A percentile compares a stretch with the other conserved stretches of the same genome.
These are phyloP conservation scores for Drosophila grimshawi DNA, from an alignment of 1,140 invertebrate species.

Conservation along the genomic window DNA sequence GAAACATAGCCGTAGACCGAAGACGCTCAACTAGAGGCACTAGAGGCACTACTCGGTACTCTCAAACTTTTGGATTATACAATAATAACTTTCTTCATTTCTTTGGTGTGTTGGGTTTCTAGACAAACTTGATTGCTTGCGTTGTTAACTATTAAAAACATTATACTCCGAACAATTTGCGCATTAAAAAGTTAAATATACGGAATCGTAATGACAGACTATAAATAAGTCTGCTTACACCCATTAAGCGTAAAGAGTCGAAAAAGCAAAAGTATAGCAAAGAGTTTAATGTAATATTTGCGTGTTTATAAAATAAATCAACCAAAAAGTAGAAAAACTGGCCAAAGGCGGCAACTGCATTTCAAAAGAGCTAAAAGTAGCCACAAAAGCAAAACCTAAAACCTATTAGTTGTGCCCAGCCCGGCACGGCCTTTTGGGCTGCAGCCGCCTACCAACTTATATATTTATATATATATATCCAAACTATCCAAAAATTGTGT, in stretches of 20 bases:
- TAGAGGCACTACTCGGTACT: slow-evolving; percentile 12
- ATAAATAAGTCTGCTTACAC: slow-evolving; percentile 78
- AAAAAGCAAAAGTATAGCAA: slow-evolving; percentile 51
- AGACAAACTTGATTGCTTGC: slow-evolving; percentile 22
- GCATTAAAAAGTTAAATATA: slow-evolving; percentile 82
- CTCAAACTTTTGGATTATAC: slow-evolving; percentile 45
- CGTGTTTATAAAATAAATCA: slow-evolving; percentile 76
- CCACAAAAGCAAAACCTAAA: slow-evolving; percentile 39
- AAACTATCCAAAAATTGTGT: slow-evolving; percentile 50
- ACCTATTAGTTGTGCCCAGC: slow-evolving; percentile 51
- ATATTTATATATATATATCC: slow-evolving; percentile 11
- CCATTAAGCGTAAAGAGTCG: slow-evolving; percentile 59
- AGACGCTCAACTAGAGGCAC: slow-evolving; percentile 1
- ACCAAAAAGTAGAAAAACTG: slow-evolving; percentile 64
- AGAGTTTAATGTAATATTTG: slow-evolving; percentile 78
- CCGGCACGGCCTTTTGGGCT: slow-evolving; percentile 31
- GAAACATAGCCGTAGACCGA: neutral
- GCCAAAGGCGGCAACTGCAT: slow-evolving; percentile 62
- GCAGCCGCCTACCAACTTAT: neutral
- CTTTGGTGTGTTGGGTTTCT: slow-evolving; percentile 40
- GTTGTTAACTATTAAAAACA: slow-evolving; percentile 71
- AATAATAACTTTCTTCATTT: slow-evolving; percentile 63
- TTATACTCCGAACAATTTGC: slow-evolving; percentile 75
- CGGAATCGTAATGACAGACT: slow-evolving; percentile 78
- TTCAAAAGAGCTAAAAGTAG: slow-evolving; percentile 29